These are phyloP conservation scores for Archocentrus centrarchus DNA, from an alignment of 2,113 vertebrate species.

Conservation along the genomic window DNA sequence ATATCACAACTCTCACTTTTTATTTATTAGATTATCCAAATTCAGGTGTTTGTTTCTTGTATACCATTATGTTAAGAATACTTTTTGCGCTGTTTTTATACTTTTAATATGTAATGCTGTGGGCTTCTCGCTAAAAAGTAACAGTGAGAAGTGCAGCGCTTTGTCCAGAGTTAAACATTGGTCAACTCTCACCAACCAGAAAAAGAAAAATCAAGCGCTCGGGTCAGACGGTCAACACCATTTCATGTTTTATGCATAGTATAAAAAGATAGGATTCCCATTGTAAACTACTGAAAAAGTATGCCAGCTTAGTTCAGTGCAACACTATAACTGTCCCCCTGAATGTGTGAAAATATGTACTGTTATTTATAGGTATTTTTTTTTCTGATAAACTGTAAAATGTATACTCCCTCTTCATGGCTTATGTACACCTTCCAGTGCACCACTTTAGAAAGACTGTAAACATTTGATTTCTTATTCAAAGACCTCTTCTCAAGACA, in stretches of 20 bases:
- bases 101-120: neutral
- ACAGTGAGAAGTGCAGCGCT: neutral
- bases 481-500: too few species aligned
- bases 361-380: neutral
- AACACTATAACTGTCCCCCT: neutral
- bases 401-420: too few species aligned
- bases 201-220: neutral
- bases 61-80: neutral
- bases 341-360: neutral
- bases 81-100: neutral
- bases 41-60: neutral
- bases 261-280: too few species aligned
- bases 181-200: neutral
- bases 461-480: too few species aligned
- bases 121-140: neutral
- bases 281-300: neutral
- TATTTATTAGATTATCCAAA: too few species aligned
- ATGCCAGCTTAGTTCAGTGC: neutral
- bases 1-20: too few species aligned
- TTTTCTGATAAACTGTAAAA: too few species aligned
- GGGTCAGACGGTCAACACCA: neutral
- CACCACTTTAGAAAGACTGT: too few species aligned
- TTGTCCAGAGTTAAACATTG: neutral
- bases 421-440: too few species aligned
- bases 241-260: neutral